Evolutionary conservation across 1,140 invertebrate species (phyloP), one percentile per base, ranked within the genome.

Genomic region (Caenorhabditis remanei): DNA sequence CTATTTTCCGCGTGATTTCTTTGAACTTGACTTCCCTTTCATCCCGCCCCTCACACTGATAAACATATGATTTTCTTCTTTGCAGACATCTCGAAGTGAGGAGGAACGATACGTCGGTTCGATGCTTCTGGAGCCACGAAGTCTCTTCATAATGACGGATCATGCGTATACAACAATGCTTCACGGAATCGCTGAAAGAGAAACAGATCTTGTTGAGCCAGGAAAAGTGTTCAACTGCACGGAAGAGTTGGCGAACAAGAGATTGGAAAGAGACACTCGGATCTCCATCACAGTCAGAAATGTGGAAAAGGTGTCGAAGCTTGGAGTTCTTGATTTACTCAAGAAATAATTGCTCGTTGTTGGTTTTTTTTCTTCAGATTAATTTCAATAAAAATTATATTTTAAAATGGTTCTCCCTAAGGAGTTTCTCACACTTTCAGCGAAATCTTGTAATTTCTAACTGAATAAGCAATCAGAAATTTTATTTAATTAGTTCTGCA

Each of bases 241-340:
- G 48, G 46, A 87, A 89, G 94, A 43, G 87, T 92, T 94, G 89
- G 95, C 95, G 92, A 94, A 93, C 46, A 79, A 85, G 89, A 91
- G 65, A 93, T 92, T 79, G 95, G 91, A 58, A 58, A 88, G 50
- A 84, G 89, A 58, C 86, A 93, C 61, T 46, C n/a, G 71, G 11
- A 93, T 98, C 88, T 99, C 97, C 8, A 93, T 99, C 50, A 99
- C 97, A 56, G 97, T 99, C 87, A 95, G 97, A 92, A 95, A 97
- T 94, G 97, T 98, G 11, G 96, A 96, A 85, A 97, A 96, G 94
- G 96, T 96, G 82, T 94, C 95, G 90, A 97, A 96, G 94, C 94
- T 95, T 92, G 56, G 71, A 53, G 71, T 79, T 11, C 13, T 79
- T 11, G 71, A 79, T 24, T 11, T 79, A 5, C 46, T 79, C 2